Evolutionary conservation across 2,113 vertebrate genomes (phyloP), one percentile per base, ranked within the genome.

Genomic region (Nerophis lumbriciformis): DNA sequence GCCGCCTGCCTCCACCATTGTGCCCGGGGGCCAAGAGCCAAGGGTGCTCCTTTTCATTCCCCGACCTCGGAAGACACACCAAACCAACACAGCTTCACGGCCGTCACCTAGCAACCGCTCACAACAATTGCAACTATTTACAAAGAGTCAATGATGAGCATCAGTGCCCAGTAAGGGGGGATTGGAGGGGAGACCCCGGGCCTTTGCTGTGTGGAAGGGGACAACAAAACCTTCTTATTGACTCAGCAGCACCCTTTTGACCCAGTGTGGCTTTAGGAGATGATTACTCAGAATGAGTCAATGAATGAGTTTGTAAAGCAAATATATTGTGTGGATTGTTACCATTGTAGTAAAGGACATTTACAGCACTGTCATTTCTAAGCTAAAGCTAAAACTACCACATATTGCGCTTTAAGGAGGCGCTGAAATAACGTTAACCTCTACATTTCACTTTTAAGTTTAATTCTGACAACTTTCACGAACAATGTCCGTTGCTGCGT

Each of bases 111-210:
- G 87, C 79, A 81, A 91, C 85, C 37, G 61, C 59, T 53, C 48
- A 6, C 70, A 62, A 91, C 90, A 90, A 88, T 88, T 80, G 63
- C 75, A 87, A 81, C 84, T 75, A 90, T 89, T 86, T 68, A 62
- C 69, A 75, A 81, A 83, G 72, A 89, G 88, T 88, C 85, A 88
- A 87, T 88, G 88, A 86, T 85, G 78, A 61, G 74, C 79, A 48
- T 68, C 61, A 4, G 71, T 72, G 75, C 87, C 84, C 81, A 69
- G 73, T 81, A 69, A 70, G 82, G 53, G 8, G 53, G 28, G 6
- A 0, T 3, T 11, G 5, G 21, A 8, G 38, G 55, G 55, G n/a
- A 10, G 9, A 75, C 72, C 77, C 48, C 42, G 13, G 74, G 70
- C 63, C 77, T 76, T 76, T 61, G 73, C 71, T 78, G 75, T 77